Base-by-base conservation (phyloP, 2,113 vertebrate genomes). In the Forbesichthys papilliferus region DNA sequence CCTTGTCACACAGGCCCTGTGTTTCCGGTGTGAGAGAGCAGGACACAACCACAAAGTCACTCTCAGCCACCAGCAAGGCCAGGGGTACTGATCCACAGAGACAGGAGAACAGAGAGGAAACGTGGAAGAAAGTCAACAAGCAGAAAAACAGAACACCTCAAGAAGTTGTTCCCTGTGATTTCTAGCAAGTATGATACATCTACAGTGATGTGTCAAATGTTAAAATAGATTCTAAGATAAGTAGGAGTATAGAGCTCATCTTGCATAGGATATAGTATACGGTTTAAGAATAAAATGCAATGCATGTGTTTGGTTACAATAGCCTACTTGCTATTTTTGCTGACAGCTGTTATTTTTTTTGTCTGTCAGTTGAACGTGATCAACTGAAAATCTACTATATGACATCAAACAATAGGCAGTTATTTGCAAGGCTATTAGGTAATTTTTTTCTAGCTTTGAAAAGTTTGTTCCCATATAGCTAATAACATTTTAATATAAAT, bases 11-110 rank as follows among this genome's bases (percentile, higher is more conserved):
- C 14, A 93, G 58, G 0, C 85, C 88, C 9, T 69, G 53, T 11
- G 92, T 92, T 54, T 91, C 89, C 3, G 67, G 88, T 6, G 84
- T 90, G 56, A 92, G 78, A 1, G 83, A 83, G 74, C 89, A 90
- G 1, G 73, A 79, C 2, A 82, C 79, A 0, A 88, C 71, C n/a
- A 92, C 59, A 58, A 86, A 83, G 47, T 93, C 91, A 9, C 89
- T 86, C 79, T 76, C 64, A 46, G 85, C 59, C 11, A 80, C 48
- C 56, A 92, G 85, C 7, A 84, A 77, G 68, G 93, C 88, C 75
- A 92, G 57, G 8, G 89, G 75, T 71, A 92, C 91, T 92, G 83
- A 55, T 61, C 54, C 58, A 1, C 0, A 48, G 3, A 58, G 27
- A 14, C 0, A 27, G 11, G 48, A 33, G 1, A 64, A 47, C 6